A percentile compares a stretch with the other conserved stretches of the same genome.
Conservation (phyloP, 2,113 vertebrate genomes). For the Thunnus maccoyii region DNA sequence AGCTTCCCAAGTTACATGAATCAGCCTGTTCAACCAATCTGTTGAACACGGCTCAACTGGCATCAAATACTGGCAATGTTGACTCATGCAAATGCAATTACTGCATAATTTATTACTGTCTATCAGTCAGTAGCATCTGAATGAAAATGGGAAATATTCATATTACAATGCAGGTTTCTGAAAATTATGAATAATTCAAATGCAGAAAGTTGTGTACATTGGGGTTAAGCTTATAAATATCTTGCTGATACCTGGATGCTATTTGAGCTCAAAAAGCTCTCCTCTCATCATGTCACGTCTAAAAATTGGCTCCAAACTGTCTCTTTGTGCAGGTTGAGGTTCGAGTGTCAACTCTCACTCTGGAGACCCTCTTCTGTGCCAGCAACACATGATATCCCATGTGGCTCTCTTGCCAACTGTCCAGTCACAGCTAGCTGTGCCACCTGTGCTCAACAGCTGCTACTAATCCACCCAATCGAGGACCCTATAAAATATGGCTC, state of each 20-base stretch:
- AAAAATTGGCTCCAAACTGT: background rate
- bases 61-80: constrained; percentile 28
- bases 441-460: constrained; percentile 32
- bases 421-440: constrained; percentile 1
- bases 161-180: background rate
- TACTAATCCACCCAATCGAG: background rate
- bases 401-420: background rate
- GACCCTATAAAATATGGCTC: constrained; percentile 4
- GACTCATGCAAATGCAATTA: constrained; percentile 25
- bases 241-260: background rate
- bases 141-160: background rate
- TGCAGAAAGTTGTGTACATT: background rate
- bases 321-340: constrained; percentile 4
- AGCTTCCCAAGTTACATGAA: constrained; percentile 7
- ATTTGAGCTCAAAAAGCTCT: background rate
- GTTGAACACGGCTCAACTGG: constrained; percentile 25
- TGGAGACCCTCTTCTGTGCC: background rate
- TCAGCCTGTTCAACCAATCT: constrained; percentile 35
- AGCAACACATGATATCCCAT: background rate
- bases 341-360: background rate
- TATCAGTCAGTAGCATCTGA: constrained; percentile 14
- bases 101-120: constrained; percentile 30
- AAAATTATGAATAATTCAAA: background rate
- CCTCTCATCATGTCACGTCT: background rate
- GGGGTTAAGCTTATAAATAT: background rate